phyloP scores from a whole-genome alignment of 2,113 vertebrate species.

The Turnix velox region DNA sequence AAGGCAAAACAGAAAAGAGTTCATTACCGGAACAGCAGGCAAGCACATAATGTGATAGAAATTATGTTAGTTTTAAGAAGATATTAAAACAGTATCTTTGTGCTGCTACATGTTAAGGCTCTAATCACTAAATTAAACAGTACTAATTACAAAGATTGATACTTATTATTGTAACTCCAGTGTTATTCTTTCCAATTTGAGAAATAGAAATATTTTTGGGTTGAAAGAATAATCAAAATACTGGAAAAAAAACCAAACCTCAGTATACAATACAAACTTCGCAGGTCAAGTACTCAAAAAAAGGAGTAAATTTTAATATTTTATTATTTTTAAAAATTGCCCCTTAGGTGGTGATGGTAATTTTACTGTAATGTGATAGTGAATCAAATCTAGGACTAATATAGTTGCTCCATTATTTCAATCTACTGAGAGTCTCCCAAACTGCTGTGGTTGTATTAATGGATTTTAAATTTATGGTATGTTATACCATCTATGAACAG shows the following conservation, averaged over 20 bases:
- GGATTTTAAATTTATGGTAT: neutral
- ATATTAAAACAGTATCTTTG: neutral
- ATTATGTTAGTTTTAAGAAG: neutral
- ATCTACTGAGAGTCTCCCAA: neutral
- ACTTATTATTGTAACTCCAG: neutral
- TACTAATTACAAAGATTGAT: neutral
- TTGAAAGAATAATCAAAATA: neutral
- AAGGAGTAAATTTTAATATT: neutral
- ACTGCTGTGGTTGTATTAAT: neutral
- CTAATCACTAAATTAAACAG: neutral
- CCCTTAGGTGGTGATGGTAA: neutral
- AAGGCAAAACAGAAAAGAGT: neutral
- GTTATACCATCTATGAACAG: neutral
- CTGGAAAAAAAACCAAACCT: accelerated
- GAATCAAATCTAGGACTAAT: neutral
- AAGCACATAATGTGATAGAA: neutral
- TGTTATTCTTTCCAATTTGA: neutral
- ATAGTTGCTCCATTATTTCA: neutral
- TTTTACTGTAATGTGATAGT: neutral
- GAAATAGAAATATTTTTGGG: neutral
- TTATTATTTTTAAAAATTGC: neutral
- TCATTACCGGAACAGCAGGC: neutral
- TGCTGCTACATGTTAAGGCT: neutral
- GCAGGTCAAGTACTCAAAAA: neutral
- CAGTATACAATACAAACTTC: neutral